Evolutionary conservation across 2,888 invertebrate species (phyloP).

Genomic region (Agrotis exclamationis): DNA sequence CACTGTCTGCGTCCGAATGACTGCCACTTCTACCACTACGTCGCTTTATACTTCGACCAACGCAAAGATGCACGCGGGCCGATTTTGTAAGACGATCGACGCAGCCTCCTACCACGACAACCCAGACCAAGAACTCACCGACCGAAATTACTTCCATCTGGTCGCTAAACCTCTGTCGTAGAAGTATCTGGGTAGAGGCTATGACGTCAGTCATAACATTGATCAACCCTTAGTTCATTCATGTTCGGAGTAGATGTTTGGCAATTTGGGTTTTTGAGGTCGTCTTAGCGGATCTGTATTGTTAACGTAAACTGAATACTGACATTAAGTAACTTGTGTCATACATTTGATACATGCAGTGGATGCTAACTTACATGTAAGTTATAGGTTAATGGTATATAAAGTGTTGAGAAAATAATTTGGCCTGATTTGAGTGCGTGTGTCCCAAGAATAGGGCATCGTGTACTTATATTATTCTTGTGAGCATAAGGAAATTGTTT

Average conservation of each 20-base stretch:
- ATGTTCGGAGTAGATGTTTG: slow-evolving; percentile 84
- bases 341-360: slow-evolving; percentile 50
- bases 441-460: too few species aligned
- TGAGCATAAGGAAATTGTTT: not conserved
- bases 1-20: slow-evolving; percentile 89
- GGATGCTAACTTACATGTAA: slow-evolving; percentile 19
- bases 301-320: slow-evolving; percentile 60
- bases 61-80: slow-evolving; percentile 85
- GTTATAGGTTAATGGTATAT: not conserved
- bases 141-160: slow-evolving; percentile 58
- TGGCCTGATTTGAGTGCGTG: not conserved
- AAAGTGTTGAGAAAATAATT: not conserved
- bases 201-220: slow-evolving; percentile 85
- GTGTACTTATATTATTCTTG: not conserved
- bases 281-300: slow-evolving; percentile 82
- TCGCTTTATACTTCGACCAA: slow-evolving; percentile 89
- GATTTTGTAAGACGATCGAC: slow-evolving; percentile 89
- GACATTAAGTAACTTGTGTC: slow-evolving; percentile 55
- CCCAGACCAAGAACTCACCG: slow-evolving; percentile 49
- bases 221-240: slow-evolving; percentile 89
- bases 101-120: slow-evolving; percentile 83
- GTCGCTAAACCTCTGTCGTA: slow-evolving; percentile 26
- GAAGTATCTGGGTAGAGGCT: slow-evolving; percentile 77
- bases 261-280: slow-evolving; percentile 86
- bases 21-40: slow-evolving; percentile 84